A percentile compares a stretch with the other conserved stretches of the same genome.
Evolutionary conservation across 2,888 invertebrate genomes (phyloP).

Genomic region (Lasioglossum pauxillum): DNA sequence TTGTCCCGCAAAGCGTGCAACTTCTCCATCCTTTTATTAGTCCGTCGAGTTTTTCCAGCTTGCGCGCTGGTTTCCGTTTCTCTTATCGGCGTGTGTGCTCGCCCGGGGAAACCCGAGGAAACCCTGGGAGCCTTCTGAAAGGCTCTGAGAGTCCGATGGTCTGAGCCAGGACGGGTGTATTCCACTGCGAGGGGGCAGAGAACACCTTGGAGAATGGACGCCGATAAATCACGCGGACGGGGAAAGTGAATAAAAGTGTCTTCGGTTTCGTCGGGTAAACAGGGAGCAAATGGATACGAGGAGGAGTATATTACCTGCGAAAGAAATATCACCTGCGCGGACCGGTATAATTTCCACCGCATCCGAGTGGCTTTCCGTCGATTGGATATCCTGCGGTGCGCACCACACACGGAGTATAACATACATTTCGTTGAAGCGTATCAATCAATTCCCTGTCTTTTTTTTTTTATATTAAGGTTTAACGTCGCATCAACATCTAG

Average conservation of each 20-base stretch:
- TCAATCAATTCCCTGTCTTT: too few species aligned
- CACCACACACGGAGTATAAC: neutral
- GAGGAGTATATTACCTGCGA: neutral
- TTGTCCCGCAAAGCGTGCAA: conserved; percentile 2
- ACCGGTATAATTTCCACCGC: neutral
- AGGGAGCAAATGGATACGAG: conserved; percentile 17
- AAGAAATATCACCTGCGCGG: conserved; percentile 4
- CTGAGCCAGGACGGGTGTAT: conserved; percentile 3
- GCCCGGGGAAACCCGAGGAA: conserved; percentile 25
- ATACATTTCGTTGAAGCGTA: neutral
- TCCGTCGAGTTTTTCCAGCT: neutral
- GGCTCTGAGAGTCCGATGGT: neutral
- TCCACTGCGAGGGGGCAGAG: conserved; percentile 5
- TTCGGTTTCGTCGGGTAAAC: conserved; percentile 36
- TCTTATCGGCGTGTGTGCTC: conserved; percentile 2
- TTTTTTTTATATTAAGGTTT: too few species aligned
- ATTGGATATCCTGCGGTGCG: neutral
- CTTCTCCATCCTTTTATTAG: conserved; percentile 30
- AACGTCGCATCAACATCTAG: too few species aligned
- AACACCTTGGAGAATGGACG: conserved; percentile 23
- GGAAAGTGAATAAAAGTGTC: conserved; percentile 32
- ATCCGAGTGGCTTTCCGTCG: conserved; percentile 1
- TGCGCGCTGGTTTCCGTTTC: conserved; percentile 33
- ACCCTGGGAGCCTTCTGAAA: neutral
- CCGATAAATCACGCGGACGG: conserved; percentile 32